These are phyloP conservation scores for Scolopax bukidnonensis DNA, from an alignment of 2,797 vertebrate species.

Conservation along the genomic window DNA sequence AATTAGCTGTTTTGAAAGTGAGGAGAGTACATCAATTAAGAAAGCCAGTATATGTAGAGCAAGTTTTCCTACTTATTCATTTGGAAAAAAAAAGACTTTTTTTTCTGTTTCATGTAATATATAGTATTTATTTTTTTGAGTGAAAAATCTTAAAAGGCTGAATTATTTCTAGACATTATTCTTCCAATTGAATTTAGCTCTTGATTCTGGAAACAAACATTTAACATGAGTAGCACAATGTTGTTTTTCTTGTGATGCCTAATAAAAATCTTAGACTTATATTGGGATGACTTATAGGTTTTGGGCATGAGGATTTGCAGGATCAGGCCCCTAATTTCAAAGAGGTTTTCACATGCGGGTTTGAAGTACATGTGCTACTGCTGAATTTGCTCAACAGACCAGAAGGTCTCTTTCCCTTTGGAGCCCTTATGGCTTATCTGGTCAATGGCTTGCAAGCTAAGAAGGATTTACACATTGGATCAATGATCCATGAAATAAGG, in stretches of 20 bases:
- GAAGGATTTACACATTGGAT: conserved; percentile 57
- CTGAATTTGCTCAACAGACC: conserved; percentile 48
- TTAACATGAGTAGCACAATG: background rate
- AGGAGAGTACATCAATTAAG: background rate
- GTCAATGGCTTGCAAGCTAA: conserved; percentile 56
- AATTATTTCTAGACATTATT: background rate
- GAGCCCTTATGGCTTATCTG: conserved; percentile 66
- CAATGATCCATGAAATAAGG: conserved; percentile 72
- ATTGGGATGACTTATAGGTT: background rate
- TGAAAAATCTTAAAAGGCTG: background rate
- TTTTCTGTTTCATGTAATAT: background rate
- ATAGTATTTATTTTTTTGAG: background rate
- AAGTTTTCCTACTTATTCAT: background rate
- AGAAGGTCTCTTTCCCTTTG: conserved; percentile 55
- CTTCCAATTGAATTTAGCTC: background rate
- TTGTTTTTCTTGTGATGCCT: background rate
- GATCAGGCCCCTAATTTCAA: conserved; percentile 41
- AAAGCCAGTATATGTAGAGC: background rate
- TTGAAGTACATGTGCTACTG: conserved; percentile 34
- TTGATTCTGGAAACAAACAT: background rate
- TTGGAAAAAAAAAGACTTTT: background rate
- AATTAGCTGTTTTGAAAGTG: conserved; percentile 5
- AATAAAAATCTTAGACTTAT: background rate
- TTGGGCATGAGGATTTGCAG: background rate
- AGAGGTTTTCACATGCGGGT: conserved; percentile 24